Conservation (phyloP, 2,888 invertebrate species). For the Stegophylla sp. region DNA sequence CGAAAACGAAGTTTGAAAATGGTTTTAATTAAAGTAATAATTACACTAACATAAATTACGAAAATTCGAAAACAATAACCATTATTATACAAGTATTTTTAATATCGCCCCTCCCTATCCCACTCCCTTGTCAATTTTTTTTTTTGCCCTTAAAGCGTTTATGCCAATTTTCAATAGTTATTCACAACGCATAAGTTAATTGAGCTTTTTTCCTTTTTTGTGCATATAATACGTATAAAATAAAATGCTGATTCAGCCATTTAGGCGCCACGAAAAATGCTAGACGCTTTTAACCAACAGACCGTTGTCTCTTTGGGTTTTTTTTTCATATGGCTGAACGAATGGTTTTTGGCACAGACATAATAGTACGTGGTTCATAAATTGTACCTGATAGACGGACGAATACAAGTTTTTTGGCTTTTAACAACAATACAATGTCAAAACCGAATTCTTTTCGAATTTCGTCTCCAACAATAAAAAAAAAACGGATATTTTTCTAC, state of each 20-base stretch:
- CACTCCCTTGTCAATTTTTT: neutral
- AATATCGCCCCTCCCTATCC: neutral
- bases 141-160: no score
- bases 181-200: neutral
- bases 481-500: no score
- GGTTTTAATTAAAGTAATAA: neutral
- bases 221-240: neutral
- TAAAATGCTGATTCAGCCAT: slow-evolving; percentile 5
- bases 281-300: slow-evolving; percentile 2
- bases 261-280: slow-evolving; percentile 29
- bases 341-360: slow-evolving; percentile 43
- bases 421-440: slow-evolving; percentile 6
- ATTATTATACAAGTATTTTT: neutral
- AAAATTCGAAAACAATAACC: neutral
- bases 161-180: slow-evolving; percentile 5
- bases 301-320: neutral
- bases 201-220: neutral
- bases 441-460: slow-evolving; percentile 3
- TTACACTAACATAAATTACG: no score
- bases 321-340: slow-evolving; percentile 11
- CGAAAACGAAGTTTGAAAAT: neutral
- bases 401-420: slow-evolving; percentile 44
- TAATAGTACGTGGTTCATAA: slow-evolving; percentile 12
- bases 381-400: slow-evolving; percentile 47
- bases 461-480: neutral